Evolutionary conservation across 2,113 vertebrate species (phyloP).

Genomic region (Danio rerio): GRCz12tu NC_133181.1:29548001-29548500

Average conservation of each 20-base stretch:
- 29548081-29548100: slow-evolving; percentile 96
- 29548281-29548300: slow-evolving; percentile 20
- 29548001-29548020: slow-evolving; percentile 97
- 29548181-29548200: slow-evolving; percentile 18
- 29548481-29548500: slow-evolving; percentile 81
- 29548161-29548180: neutral
- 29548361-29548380: slow-evolving; percentile 98
- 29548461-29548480: slow-evolving; percentile 95
- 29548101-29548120: slow-evolving; percentile 96
- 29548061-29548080: slow-evolving; percentile 98
- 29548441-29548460: slow-evolving; percentile 98
- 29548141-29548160: slow-evolving; percentile 75
- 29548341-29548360: slow-evolving; percentile 98
- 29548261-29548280: slow-evolving; percentile 35
- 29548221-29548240: slow-evolving; percentile 18
- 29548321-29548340: slow-evolving; percentile 77
- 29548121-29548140: slow-evolving; percentile 99
- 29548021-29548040: slow-evolving; percentile 93
- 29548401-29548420: slow-evolving; percentile 98
- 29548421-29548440: slow-evolving; percentile 95
- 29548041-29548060: slow-evolving; percentile 97
- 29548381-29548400: slow-evolving; percentile 98
- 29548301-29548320: neutral
- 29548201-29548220: slow-evolving; percentile 48
- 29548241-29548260: slow-evolving; percentile 35